Evolutionary conservation across 2,113 vertebrate genomes (phyloP), one percentile per base, ranked within the genome.

Genomic region (Aegithalos caudatus): DNA sequence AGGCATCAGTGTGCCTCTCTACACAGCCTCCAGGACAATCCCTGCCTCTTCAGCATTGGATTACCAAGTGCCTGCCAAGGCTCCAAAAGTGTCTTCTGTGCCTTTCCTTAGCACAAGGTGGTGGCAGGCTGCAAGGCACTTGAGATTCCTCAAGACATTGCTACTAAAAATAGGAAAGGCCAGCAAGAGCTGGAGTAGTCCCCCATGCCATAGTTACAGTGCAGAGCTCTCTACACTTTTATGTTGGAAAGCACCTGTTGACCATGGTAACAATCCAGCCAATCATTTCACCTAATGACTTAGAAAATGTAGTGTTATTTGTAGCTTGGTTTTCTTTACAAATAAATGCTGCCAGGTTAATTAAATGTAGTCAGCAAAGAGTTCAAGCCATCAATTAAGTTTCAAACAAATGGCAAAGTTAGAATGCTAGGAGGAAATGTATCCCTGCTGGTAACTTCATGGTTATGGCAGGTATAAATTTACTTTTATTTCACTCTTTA

Each of bases 321-420:
- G 37, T 64, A 74, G 56, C 67, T 71, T 47, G 14, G 45, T 56
- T 91, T 74, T 93, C 42, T 85, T 87, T 50, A 89, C n/a, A 71
- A 78, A 74, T n/a, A 88, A 93, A 73, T 22, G 21, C 14, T 6
- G 10, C 11, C 15, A 66, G 27, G 54, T 77, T 92, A 93, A 90
- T 83, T 77, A 96, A 77, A 73, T 28, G 27, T 37, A 80, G 38
- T n/a, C 62, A 95, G 64, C 38, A 40, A 90, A 89, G 48, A 95
- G 58, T 69, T 65, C 40, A 92, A 91, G 12, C 3, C 58, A 82
- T 33, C 57, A 79, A 58, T 83, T 88, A 9, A 65, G 69, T 72
- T 84, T 51, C 57, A 91, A 89, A 91, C 56, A 94, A 96, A 92
- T 44, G 64, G 65, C 47, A 44, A 77, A 94, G 38, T 82, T 74